Percentiles rank a stretch among this genome's conserved stretches.
Conservation (phyloP, 1,140 invertebrate species). For the Aplysia californica region DNA sequence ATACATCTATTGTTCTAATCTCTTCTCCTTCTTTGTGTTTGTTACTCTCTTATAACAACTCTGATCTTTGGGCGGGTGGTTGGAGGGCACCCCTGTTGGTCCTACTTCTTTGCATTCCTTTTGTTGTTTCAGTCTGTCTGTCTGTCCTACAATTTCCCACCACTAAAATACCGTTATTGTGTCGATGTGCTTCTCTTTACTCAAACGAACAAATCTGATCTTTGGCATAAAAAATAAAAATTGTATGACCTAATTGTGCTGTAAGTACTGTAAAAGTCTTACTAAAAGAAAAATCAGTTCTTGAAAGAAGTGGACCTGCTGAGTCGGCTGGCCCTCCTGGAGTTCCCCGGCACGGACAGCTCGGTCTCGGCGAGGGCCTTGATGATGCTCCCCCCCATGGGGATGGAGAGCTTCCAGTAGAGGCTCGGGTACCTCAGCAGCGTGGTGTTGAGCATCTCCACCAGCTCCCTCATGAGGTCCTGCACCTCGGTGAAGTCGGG, state of each 20-base stretch:
- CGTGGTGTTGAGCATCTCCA: constrained; percentile 43
- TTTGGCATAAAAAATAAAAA: too few relatives aligned
- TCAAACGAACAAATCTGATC: background rate
- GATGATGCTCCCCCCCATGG: constrained; percentile 13
- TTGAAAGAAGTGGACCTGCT: background rate
- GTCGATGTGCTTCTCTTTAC: background rate
- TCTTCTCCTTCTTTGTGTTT: too few relatives aligned
- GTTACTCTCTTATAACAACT: too few relatives aligned
- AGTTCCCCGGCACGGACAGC: background rate
- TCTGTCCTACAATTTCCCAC: background rate
- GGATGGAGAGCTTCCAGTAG: constrained; percentile 51
- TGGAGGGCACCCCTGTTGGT: too few relatives aligned
- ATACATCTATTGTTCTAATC: too few relatives aligned
- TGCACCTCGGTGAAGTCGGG: constrained; percentile 29
- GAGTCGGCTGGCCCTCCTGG: background rate
- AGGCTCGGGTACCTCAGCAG: constrained; percentile 46
- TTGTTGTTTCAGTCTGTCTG: too few relatives aligned
- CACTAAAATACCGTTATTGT: background rate
- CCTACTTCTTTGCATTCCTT: too few relatives aligned
- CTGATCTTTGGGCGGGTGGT: too few relatives aligned
- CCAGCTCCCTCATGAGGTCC: constrained; percentile 39
- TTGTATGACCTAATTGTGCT: background rate
- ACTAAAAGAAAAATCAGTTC: background rate
- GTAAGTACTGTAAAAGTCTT: background rate
- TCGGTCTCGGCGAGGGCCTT: background rate